Evolutionary conservation across 2,888 invertebrate species (phyloP).

Genomic region (Monochamus alternatus): DNA sequence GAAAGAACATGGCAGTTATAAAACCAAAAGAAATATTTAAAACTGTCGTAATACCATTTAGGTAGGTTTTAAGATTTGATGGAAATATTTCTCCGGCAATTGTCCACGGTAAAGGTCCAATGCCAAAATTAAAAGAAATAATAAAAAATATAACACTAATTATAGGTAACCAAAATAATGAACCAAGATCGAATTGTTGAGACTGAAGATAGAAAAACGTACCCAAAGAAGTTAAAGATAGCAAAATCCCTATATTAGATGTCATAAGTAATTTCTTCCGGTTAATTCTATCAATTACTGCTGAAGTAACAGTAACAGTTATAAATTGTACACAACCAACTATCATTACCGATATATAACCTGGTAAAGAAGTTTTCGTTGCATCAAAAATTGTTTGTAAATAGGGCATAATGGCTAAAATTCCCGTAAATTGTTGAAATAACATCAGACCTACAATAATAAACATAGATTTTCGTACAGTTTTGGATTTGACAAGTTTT

Average conservation of each 20-base stretch:
- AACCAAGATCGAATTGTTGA: slow-evolving; percentile 67
- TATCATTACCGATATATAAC: slow-evolving; percentile 81
- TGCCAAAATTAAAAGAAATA: slow-evolving; percentile 82
- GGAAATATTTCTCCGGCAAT: slow-evolving; percentile 89
- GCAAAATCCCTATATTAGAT: slow-evolving; percentile 78
- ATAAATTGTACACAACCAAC: slow-evolving; percentile 77
- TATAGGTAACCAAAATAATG: slow-evolving; percentile 80
- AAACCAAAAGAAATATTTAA: slow-evolving; percentile 85
- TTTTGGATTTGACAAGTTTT: slow-evolving; percentile 44
- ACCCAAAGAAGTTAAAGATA: slow-evolving; percentile 72
- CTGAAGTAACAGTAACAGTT: slow-evolving; percentile 82
- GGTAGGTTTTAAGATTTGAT: slow-evolving; percentile 82
- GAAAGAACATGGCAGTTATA: slow-evolving; percentile 82
- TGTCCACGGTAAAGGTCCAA: slow-evolving; percentile 87
- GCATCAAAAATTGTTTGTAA: slow-evolving; percentile 80
- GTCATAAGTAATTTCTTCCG: slow-evolving; percentile 80
- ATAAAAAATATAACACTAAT: slow-evolving; percentile 83
- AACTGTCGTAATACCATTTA: slow-evolving; percentile 83
- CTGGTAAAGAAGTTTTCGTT: slow-evolving; percentile 68
- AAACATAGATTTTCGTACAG: slow-evolving; percentile 63
- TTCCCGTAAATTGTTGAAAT: slow-evolving; percentile 73
- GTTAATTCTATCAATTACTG: slow-evolving; percentile 85
- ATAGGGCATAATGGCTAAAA: slow-evolving; percentile 85
- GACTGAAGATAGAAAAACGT: slow-evolving; percentile 65
- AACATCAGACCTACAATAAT: slow-evolving; percentile 64